Base-by-base conservation (phyloP, 2,888 invertebrate species). In the Drepana falcataria region DNA sequence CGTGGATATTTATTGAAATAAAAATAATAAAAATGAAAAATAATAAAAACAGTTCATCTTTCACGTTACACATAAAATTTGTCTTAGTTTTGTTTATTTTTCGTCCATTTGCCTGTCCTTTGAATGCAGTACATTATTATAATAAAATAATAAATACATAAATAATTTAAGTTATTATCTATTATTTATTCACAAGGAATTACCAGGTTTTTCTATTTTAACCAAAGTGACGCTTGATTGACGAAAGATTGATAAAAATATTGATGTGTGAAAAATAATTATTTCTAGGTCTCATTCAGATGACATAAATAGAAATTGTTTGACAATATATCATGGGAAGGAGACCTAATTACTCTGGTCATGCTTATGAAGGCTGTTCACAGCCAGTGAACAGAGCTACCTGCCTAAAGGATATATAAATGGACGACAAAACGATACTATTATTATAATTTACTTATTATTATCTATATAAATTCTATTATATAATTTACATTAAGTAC, bases 1-100 rank as follows among this genome's bases (percentile, higher is more conserved):
- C 86, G 79, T 90, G 91, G 91, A 91, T 91, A 91, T 91, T 91
- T 91, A 91, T 89, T 91, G 91, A 89, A 90, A 91, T 90, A 90
- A 91, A 89, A 91, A 90, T 90, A 90, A 87, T 88, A 90, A 90
- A 89, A 90, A 90, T 85, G 85, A 88, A 90, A 89, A 90, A 89
- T 89, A 91, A 90, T 91, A 90, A 91, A 91, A 91, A 91, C 91
- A 91, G 90, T 88, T 89, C 82, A 83, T 88, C 87, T 89, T 88
- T 88, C 85, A 90, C 84, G 68, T 87, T 87, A 89, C 91, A 87
- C 84, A 82, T 91, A 91, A 87, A 90, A 86, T 90, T 91, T 90
- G 85, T 89, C 82, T 86, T 90, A 87, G 73, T 83, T 78, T 75
- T 80, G 68, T 74, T 76, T 83, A 84, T 83, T 83, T 83, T 83